These are phyloP conservation scores for Gambusia yucatana DNA, from an alignment of 2,797 vertebrate species.

Conservation along the genomic window DNA sequence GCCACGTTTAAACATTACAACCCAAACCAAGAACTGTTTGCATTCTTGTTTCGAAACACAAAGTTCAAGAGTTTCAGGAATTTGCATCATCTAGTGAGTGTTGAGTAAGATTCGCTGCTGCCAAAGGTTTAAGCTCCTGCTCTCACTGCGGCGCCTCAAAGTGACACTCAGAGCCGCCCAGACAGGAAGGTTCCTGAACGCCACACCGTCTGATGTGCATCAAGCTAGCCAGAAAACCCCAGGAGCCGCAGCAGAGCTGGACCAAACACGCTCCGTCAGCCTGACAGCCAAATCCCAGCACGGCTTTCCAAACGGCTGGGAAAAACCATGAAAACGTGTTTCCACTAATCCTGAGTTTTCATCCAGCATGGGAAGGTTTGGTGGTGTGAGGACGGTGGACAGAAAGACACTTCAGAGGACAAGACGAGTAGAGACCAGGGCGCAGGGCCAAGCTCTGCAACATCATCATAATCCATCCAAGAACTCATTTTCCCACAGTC, in stretches of 20 bases:
- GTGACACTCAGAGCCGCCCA: background rate
- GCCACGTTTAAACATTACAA: background rate
- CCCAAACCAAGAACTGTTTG: background rate
- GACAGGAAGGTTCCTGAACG: background rate
- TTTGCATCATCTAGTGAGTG: background rate
- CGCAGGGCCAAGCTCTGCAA: conserved; percentile 45
- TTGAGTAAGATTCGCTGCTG: background rate
- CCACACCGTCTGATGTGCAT: conserved; percentile 9
- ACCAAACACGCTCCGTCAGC: conserved; percentile 44
- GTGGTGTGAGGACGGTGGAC: conserved; percentile 27
- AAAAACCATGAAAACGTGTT: conserved; percentile 50
- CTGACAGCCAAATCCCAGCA: conserved; percentile 49
- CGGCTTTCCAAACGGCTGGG: conserved; percentile 55
- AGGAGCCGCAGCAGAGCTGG: conserved; percentile 21
- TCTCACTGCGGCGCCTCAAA: background rate
- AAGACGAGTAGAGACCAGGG: conserved; percentile 32
- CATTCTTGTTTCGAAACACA: background rate
- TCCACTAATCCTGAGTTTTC: conserved; percentile 62
- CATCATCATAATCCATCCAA: conserved; percentile 67
- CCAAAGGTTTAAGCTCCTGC: background rate
- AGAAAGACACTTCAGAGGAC: conserved; percentile 55
- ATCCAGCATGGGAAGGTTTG: conserved; percentile 38
- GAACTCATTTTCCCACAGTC: conserved; percentile 70
- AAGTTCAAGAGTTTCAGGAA: background rate
- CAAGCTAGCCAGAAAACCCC: conserved; percentile 25